Conservation (phyloP, 2,797 vertebrate genomes). For the Chiloscyllium punctatum region DNA sequence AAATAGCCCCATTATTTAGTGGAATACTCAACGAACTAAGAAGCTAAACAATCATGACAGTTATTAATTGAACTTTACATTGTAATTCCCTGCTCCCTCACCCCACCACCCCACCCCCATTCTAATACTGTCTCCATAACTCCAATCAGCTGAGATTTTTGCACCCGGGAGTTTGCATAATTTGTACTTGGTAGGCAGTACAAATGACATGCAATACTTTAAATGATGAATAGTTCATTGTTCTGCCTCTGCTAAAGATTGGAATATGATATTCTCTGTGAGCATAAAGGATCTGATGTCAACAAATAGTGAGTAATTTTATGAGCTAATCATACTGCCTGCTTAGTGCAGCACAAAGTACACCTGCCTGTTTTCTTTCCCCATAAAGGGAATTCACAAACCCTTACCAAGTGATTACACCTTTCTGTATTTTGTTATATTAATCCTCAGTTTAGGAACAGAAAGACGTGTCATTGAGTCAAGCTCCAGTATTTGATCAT, state of each 20-base stretch:
- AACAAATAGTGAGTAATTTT: background rate
- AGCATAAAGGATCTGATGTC: background rate
- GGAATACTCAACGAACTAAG: background rate
- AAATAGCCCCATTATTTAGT: background rate
- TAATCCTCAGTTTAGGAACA: background rate
- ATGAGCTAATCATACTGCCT: background rate
- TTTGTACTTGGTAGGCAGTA: background rate
- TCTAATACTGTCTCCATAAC: background rate
- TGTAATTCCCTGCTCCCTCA: no score
- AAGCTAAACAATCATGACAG: background rate
- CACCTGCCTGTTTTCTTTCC: background rate
- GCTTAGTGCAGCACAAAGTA: background rate
- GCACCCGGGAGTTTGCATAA: background rate
- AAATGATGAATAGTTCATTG: background rate
- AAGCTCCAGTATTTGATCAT: background rate
- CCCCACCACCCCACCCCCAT: no score
- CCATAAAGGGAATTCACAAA: background rate
- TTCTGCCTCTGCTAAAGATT: background rate
- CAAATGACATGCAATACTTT: background rate
- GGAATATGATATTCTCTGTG: background rate
- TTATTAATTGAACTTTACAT: background rate
- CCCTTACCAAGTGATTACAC: background rate
- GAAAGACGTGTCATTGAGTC: background rate
- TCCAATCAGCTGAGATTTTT: background rate
- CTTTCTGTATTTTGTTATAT: background rate